A percentile compares a stretch with the other conserved stretches of the same genome.
Evolutionary conservation across 1,140 invertebrate species (phyloP).

Genomic region (Calliphora vicina): DNA sequence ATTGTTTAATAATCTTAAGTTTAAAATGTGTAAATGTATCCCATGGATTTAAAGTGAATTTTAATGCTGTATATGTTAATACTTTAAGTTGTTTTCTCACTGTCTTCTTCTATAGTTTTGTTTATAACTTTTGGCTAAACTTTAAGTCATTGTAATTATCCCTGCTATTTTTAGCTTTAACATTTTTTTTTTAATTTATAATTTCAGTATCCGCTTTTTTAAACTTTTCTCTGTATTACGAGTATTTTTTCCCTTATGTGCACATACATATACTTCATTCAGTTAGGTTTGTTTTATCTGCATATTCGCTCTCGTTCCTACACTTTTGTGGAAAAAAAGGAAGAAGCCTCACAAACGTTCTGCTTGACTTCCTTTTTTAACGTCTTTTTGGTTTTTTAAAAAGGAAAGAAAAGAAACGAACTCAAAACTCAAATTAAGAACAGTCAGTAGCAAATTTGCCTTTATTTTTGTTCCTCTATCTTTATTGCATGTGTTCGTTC

Average conservation of each 20-base stretch:
- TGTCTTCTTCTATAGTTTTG: not conserved
- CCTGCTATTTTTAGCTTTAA: not conserved
- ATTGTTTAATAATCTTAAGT: too few species aligned
- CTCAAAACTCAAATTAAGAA: not conserved
- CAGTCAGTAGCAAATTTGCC: not conserved
- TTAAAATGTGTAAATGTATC: not conserved
- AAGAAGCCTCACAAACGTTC: conserved; percentile 41
- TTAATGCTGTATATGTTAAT: not conserved
- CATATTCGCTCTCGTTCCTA: not conserved
- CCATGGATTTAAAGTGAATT: not conserved
- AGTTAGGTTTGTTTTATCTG: not conserved
- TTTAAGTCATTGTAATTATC: not conserved
- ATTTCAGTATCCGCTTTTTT: not conserved
- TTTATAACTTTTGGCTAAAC: not conserved
- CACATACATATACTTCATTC: not conserved
- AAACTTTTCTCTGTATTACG: not conserved
- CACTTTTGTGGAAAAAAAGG: not conserved
- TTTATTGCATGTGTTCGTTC: not conserved
- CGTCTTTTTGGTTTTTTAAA: conserved; percentile 37
- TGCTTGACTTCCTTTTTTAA: conserved; percentile 41
- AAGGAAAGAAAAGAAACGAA: not conserved
- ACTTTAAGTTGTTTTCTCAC: not conserved
- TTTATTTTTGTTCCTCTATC: not conserved
- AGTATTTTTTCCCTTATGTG: not conserved
- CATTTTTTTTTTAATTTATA: not conserved